Conservation (phyloP, 2,113 vertebrate species). For the Elephas maximus region DNA sequence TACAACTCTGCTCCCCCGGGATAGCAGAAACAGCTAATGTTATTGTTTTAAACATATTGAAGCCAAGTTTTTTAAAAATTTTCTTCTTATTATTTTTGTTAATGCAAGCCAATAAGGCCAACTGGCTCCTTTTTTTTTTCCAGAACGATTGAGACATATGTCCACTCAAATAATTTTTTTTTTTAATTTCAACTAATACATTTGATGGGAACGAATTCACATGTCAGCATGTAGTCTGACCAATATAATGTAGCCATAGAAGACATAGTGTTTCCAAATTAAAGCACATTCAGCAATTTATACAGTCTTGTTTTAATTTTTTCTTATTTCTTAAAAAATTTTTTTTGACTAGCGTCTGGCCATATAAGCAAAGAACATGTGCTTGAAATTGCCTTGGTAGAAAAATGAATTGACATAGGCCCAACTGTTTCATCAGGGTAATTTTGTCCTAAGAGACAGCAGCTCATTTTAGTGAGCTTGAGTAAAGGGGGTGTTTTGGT, state of each 20-base stretch:
- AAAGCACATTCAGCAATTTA: slow-evolving; percentile 52
- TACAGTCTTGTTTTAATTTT: slow-evolving; percentile 32
- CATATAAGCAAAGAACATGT: background rate
- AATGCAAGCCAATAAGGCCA: background rate
- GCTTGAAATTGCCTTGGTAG: background rate
- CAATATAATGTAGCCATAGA: slow-evolving; percentile 47
- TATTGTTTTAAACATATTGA: slow-evolving; percentile 61
- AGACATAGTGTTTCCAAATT: slow-evolving; percentile 43
- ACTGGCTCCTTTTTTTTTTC: background rate
- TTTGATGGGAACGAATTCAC: slow-evolving; percentile 65
- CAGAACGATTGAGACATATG: slow-evolving; percentile 40
- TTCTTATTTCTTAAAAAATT: background rate
- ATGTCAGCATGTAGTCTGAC: slow-evolving; percentile 74
- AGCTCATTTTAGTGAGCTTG: background rate
- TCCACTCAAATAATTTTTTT: background rate
- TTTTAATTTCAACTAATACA: slow-evolving; percentile 66
- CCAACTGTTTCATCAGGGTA: background rate
- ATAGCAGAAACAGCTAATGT: slow-evolving; percentile 48
- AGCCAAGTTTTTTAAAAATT: slow-evolving; percentile 31
- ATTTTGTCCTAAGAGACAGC: background rate
- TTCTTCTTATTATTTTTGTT: slow-evolving; percentile 26
- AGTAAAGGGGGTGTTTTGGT: background rate
- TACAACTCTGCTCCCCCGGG: slow-evolving; percentile 7
- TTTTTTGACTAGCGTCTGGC: background rate
- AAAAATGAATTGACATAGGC: background rate